These are phyloP conservation scores for Sminthopsis crassicaudata DNA, from an alignment of 2,113 vertebrate genomes.

Conservation along the genomic window DNA sequence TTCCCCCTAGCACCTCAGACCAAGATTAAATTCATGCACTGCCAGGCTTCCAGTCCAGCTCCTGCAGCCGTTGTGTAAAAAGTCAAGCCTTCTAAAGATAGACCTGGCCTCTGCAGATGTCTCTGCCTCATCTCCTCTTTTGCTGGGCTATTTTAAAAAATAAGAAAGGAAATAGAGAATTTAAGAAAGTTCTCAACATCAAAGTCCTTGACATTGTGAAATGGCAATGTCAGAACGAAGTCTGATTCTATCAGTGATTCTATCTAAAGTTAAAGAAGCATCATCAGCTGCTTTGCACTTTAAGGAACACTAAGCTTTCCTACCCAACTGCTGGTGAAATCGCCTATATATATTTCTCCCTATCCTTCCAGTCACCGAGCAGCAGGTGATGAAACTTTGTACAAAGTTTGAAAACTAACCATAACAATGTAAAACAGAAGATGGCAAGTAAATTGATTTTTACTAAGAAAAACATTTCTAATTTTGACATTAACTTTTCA, in stretches of 20 bases:
- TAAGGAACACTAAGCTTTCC: not conserved
- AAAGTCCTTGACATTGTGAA: not conserved
- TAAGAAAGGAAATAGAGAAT: not conserved
- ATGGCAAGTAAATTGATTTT: too few relatives aligned
- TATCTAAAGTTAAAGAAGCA: not conserved
- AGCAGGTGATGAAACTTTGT: too few relatives aligned
- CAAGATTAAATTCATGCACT: not conserved
- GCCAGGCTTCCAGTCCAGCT: not conserved
- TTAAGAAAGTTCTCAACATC: not conserved
- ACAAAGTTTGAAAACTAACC: too few relatives aligned
- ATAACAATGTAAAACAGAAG: too few relatives aligned
- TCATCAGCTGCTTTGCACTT: not conserved
- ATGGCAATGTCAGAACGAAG: not conserved
- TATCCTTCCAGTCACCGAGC: not conserved
- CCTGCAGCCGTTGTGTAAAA: not conserved
- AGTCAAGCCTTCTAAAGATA: not conserved
- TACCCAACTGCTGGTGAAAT: not conserved
- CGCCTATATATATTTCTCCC: not conserved
- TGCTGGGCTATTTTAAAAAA: not conserved
- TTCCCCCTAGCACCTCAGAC: not conserved
- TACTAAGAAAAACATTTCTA: too few relatives aligned
- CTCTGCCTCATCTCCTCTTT: not conserved
- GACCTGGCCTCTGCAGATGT: not conserved
- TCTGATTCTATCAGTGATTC: not conserved
- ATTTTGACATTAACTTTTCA: too few relatives aligned